Evolutionary conservation across 2,888 invertebrate genomes (phyloP).

Genomic region (Amblyjoppa fuscipennis): DNA sequence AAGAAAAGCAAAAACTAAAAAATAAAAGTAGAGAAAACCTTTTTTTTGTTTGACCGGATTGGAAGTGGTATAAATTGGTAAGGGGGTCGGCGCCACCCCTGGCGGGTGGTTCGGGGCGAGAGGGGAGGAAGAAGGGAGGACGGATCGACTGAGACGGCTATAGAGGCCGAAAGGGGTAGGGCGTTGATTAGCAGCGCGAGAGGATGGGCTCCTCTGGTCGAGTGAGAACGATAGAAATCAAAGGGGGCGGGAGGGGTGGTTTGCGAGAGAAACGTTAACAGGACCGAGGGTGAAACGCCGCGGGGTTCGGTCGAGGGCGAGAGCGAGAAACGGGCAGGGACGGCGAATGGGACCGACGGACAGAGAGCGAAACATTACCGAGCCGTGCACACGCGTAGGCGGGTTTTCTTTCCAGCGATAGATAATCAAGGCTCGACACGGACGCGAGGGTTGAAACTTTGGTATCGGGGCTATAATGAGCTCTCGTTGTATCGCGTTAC

Average conservation of each 20-base stretch:
- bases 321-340: slow-evolving; percentile 20
- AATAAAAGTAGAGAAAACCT: slow-evolving; percentile 49
- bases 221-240: slow-evolving; percentile 25
- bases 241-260: neutral
- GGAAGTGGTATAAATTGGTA: slow-evolving; percentile 77
- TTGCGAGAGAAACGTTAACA: slow-evolving; percentile 10
- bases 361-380: slow-evolving; percentile 20
- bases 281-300: slow-evolving; percentile 12
- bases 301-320: slow-evolving; percentile 9
- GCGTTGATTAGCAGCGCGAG: slow-evolving; percentile 70
- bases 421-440: slow-evolving; percentile 53
- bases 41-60: slow-evolving; percentile 77
- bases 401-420: slow-evolving; percentile 61
- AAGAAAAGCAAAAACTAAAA: neutral
- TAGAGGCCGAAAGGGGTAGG: slow-evolving; percentile 51
- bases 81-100: slow-evolving; percentile 56
- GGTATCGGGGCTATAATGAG: slow-evolving; percentile 80
- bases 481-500: slow-evolving; percentile 69
- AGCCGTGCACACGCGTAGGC: neutral
- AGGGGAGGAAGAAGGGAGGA: slow-evolving; percentile 19
- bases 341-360: slow-evolving; percentile 8
- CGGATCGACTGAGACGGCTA: slow-evolving; percentile 49
- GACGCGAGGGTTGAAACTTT: slow-evolving; percentile 68
- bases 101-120: slow-evolving; percentile 47
- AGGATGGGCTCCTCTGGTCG: slow-evolving; percentile 31